phyloP scores from a whole-genome alignment of 2,113 vertebrate species.

The Hippocampus barbouri region DNA sequence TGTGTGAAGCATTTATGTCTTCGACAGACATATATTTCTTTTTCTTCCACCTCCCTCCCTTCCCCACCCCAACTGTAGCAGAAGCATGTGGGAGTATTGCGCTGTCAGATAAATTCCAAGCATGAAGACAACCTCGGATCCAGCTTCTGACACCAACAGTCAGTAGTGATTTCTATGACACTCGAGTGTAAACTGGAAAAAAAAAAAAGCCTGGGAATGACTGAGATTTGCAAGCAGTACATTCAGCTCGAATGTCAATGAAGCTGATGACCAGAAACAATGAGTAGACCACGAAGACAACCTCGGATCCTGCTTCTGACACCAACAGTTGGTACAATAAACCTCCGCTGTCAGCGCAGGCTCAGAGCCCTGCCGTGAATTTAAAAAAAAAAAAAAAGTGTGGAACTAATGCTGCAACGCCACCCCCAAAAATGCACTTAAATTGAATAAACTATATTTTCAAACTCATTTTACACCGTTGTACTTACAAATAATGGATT shows the following conservation, averaged over 20 bases:
- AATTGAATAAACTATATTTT: neutral
- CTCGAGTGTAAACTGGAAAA: slow-evolving; percentile 23
- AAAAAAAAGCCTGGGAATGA: slow-evolving; percentile 9
- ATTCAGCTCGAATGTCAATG: neutral
- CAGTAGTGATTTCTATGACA: slow-evolving; percentile 59
- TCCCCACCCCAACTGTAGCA: slow-evolving; percentile 41
- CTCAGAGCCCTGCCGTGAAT: neutral
- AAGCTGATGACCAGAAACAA: neutral
- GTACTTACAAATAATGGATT: neutral
- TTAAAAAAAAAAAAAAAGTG: neutral
- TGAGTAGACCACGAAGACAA: neutral
- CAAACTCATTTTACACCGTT: neutral
- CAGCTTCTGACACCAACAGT: slow-evolving; percentile 67
- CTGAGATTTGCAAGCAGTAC: neutral
- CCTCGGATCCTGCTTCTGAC: neutral
- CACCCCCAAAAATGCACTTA: no score
- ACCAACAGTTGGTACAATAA: neutral
- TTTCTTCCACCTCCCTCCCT: slow-evolving; percentile 16
- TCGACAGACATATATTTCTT: slow-evolving; percentile 65
- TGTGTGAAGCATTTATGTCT: slow-evolving; percentile 74
- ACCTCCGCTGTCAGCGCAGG: neutral
- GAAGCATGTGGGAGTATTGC: slow-evolving; percentile 65
- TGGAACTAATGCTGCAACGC: neutral
- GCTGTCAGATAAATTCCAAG: slow-evolving; percentile 68
- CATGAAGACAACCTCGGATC: slow-evolving; percentile 62